Evolutionary conservation across 2,888 invertebrate species (phyloP).

Genomic region (Oligia strigilis): DNA sequence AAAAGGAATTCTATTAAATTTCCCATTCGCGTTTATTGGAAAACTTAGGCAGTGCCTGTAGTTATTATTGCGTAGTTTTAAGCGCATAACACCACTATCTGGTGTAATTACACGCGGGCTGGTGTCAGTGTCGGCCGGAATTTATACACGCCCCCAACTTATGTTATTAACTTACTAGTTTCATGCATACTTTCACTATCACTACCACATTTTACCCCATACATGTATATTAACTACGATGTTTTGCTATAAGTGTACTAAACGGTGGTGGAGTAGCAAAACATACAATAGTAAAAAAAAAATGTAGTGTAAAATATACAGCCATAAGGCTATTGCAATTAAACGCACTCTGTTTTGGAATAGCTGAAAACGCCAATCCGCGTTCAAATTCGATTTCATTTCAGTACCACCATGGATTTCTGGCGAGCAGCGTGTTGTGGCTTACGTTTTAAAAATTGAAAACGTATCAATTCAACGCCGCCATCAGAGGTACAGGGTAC

Average conservation of each 20-base stretch:
- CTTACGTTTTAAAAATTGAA: background rate
- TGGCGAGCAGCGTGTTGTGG: background rate
- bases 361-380: background rate
- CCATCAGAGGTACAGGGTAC: no score
- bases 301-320: background rate
- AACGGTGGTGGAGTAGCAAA: background rate
- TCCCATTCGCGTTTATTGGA: constrained; percentile 59
- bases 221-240: constrained; percentile 20
- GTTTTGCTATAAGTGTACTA: constrained; percentile 7
- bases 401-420: background rate
- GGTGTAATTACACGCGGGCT: constrained; percentile 83
- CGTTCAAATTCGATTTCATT: background rate
- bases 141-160: constrained; percentile 84
- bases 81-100: constrained; percentile 81
- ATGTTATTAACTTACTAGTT: constrained; percentile 84
- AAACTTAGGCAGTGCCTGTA: constrained; percentile 53
- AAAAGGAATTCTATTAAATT: constrained; percentile 60
- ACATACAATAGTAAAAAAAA: no score
- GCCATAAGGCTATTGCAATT: background rate
- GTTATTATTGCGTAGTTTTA: constrained; percentile 67
- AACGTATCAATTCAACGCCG: no score
- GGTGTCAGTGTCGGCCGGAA: constrained; percentile 74
- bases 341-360: background rate
- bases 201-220: constrained; percentile 54
- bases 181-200: constrained; percentile 76